Evolutionary conservation across 2,888 invertebrate species (phyloP), one percentile per base, ranked within the genome.

Genomic region (Zele albiditarsus): DNA sequence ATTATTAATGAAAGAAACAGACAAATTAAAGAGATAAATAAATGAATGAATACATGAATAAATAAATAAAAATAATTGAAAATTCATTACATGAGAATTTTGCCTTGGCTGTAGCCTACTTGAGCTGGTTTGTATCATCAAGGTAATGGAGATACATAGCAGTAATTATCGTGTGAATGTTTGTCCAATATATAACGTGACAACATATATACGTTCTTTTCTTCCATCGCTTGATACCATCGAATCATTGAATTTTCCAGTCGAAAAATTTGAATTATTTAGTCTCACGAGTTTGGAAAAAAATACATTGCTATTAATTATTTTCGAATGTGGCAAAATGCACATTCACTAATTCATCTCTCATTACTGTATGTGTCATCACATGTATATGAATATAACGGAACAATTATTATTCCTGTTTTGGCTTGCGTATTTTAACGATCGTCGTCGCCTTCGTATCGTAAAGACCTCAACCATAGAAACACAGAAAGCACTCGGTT

Each of bases 51-150:
- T 38, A 16, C 23, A 60, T 23, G 20, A 28, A 6, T 16, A 63
- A 12, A 65, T 31, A 49, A 62, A 38, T 14, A 31, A 1, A 49
- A 53, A 31, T 49, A 49, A 23, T 28, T 25, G 46, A n/a, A 31
- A 71, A 65, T 28, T 71, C 49, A 42, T 38, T 63, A 42, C 6
- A 23, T 5, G 60, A 71, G 20, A 23, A 57, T 46, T 46, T 16
- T 3, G 28, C 53, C 31, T 62, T 31, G 31, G 23, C 53, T 63
- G 25, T 71, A 25, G 53, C n/a, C 71, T 53, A 27, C 20, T 28
- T 71, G 53, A 63, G 65, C 71, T 65, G 63, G 71, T 71, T 71
- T 65, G 2, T 38, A n/a, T n/a, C 16, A 46, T 53, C 71, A 71
- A 71, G 71, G 63, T 63, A 65, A 71, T 62, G 12, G 31, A 23